Evolutionary conservation across 2,113 vertebrate genomes (phyloP).

Genomic region (Sakesphorus luctuosus): DNA sequence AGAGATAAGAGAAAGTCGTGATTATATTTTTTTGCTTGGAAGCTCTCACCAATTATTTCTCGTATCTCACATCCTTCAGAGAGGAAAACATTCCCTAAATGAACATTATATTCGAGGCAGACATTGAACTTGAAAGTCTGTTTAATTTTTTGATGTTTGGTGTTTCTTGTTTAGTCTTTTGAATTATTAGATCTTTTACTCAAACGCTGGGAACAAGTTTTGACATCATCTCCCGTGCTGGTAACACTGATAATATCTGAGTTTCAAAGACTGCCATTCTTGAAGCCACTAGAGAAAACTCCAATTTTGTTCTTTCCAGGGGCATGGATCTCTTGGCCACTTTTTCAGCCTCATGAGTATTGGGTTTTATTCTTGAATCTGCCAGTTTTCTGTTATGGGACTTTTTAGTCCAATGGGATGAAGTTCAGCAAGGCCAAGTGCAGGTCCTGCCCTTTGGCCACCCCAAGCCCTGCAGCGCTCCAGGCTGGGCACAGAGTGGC

Average conservation of each 20-base stretch:
- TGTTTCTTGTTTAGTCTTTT: conserved; percentile 54
- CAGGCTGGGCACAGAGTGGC: too few relatives aligned
- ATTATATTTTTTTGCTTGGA: not conserved
- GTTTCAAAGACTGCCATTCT: not conserved
- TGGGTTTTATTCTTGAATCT: not conserved
- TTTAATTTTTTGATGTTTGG: conserved; percentile 25
- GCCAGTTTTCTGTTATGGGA: not conserved
- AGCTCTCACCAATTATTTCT: conserved; percentile 4
- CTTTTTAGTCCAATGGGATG: not conserved
- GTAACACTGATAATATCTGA: conserved; percentile 12
- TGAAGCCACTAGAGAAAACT: not conserved
- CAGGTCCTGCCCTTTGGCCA: too few relatives aligned
- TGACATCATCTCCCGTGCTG: not conserved
- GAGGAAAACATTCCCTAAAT: not conserved
- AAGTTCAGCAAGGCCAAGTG: too few relatives aligned
- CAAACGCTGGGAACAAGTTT: conserved; percentile 16
- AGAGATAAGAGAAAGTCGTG: not conserved
- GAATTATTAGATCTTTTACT: conserved; percentile 53
- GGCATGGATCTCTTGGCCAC: not conserved
- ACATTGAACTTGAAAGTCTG: conserved; percentile 23
- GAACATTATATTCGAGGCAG: not conserved
- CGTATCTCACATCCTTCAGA: conserved; percentile 47
- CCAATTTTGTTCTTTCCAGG: not conserved
- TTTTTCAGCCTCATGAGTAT: not conserved
- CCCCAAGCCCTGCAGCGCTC: too few relatives aligned